Conservation (phyloP, 2,113 vertebrate species). For the Dicaeum eximium region DNA sequence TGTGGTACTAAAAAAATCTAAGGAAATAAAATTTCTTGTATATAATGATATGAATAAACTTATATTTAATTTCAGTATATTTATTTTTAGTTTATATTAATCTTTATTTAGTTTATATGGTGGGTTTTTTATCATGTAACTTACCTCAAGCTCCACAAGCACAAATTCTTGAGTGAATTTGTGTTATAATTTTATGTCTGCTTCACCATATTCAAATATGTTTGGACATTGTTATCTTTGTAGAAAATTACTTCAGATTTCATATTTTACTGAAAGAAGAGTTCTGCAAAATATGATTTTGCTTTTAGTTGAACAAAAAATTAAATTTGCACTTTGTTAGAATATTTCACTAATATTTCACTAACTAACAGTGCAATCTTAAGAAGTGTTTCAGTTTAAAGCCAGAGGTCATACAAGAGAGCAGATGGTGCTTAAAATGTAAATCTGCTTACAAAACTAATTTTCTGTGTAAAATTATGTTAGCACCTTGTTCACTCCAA, state of each 20-base stretch:
- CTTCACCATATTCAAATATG: not conserved
- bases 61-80: not conserved
- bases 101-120: not conserved
- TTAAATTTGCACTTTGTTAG: not conserved
- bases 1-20: not conserved
- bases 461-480: not conserved
- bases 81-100: not conserved
- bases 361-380: not conserved
- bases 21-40: not conserved
- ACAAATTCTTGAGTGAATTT: not conserved
- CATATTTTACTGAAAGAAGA: not conserved
- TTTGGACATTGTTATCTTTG: not conserved
- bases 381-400: not conserved
- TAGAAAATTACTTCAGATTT: not conserved
- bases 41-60: not conserved
- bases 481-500: not conserved
- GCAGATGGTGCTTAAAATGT: not conserved
- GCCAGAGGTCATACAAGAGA: not conserved
- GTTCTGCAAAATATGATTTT: not conserved
- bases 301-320: not conserved
- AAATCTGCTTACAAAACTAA: constrained; percentile 9
- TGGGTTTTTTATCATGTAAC: not conserved
- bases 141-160: not conserved
- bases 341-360: not conserved
- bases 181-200: not conserved